Base-by-base conservation (phyloP, 2,888 invertebrate genomes). In the Erannis defoliaria region DNA sequence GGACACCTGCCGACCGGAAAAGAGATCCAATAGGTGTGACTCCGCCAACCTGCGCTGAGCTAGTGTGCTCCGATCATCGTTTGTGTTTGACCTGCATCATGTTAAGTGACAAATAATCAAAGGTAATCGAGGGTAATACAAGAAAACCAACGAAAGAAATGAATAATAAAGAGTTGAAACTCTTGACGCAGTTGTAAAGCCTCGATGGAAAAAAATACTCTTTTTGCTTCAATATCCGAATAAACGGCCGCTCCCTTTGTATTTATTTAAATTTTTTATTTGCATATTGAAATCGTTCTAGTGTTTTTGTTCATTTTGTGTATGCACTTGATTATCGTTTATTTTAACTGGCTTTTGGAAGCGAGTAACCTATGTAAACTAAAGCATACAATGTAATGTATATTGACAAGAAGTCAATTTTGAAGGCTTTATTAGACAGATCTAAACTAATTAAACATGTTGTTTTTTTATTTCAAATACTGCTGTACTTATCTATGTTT, bases 251-350 rank as follows among this genome's bases (percentile, higher is more conserved):
- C 66, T 46, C 67, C 70, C 66, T 73, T 75, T 71, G 63, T 72
- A 70, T 74, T 73, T 75, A 74, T 77, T 74, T 75, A 74, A 75
- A 74, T 76, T 71, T 35, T 64, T 49, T 68, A 72, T 77, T 71
- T 74, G 72, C 72, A 74, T 80, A 71, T 74, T 74, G 70, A 71
- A 71, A 71, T 70, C 72, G 71, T 74, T 68, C 72, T 74, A 71
- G 67, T 68, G 66, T 68, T 68, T 66, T 67, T 66, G 62, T 45
- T 54, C 49, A 66, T 63, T 62, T 67, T 60, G 9, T 50, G 55
- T 26, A 37, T 53, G 42, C 56, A 56, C 62, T 62, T 51, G 35
- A 57, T 62, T 57, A 53, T 19, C 53, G 40, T 49, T 62, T 56
- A 53, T 53, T 56, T 54, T 55, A 26, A 40, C 40, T 18, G 16